Percentiles rank a stretch among this genome's conserved stretches.
Evolutionary conservation across 2,888 invertebrate genomes (phyloP).

Genomic region (Nephrocerus scutellatus): DNA sequence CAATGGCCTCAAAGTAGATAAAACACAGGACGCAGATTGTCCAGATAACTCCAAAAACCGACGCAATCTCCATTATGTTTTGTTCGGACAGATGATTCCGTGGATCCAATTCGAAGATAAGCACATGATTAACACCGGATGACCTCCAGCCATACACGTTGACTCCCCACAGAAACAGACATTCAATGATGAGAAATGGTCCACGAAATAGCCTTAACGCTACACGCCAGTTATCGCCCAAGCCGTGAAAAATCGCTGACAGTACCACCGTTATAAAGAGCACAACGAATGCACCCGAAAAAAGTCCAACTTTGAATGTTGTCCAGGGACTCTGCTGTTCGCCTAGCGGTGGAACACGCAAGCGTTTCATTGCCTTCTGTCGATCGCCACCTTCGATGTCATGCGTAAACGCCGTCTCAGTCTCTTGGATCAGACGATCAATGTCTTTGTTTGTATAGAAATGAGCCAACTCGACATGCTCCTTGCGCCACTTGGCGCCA

Average conservation of each 20-base stretch:
- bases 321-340: conserved; percentile 78
- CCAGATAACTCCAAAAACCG: conserved; percentile 72
- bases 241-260: conserved; percentile 53
- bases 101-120: conserved; percentile 77
- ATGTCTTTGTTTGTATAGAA: conserved; percentile 83
- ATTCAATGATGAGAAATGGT: conserved; percentile 67
- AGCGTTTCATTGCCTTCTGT: conserved; percentile 78
- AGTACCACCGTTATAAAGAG: conserved; percentile 64
- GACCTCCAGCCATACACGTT: conserved; percentile 78
- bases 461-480: conserved; percentile 72
- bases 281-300: conserved; percentile 74
- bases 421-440: conserved; percentile 72
- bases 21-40: conserved; percentile 61
- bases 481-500: conserved; percentile 72
- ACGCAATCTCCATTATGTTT: conserved; percentile 68
- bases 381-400: conserved; percentile 73
- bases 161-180: conserved; percentile 69
- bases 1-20: conserved; percentile 57
- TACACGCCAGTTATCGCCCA: conserved; percentile 56
- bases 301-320: conserved; percentile 77
- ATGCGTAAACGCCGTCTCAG: conserved; percentile 63
- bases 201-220: conserved; percentile 73
- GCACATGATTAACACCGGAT: conserved; percentile 75
- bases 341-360: conserved; percentile 77
- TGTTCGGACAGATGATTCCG: conserved; percentile 70